Conservation (phyloP, 30 jellyfish, hydroid and myxozoan genomes). For the Aurelia sp. region DNA sequence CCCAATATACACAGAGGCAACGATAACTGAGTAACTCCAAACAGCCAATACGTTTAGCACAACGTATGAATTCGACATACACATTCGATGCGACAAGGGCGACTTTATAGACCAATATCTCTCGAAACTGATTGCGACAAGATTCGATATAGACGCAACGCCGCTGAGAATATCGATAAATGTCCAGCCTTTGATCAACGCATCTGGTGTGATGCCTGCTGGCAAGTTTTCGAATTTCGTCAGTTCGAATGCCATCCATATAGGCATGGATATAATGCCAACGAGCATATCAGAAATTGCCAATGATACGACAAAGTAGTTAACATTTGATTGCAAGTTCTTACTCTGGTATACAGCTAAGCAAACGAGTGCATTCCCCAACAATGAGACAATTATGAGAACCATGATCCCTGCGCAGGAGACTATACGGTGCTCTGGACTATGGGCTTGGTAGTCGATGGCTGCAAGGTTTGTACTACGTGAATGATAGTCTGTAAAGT, state of each 20-base stretch:
- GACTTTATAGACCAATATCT: conserved; percentile 91
- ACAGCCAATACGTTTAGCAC: conserved; percentile 49
- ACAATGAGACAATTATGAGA: conserved; percentile 70
- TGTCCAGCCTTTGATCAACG: conserved; percentile 68
- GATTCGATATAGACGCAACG: conserved; percentile 89
- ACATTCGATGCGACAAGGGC: conserved; percentile 92
- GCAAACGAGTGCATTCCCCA: conserved; percentile 93
- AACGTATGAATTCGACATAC: conserved; percentile 68
- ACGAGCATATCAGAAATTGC: conserved; percentile 86
- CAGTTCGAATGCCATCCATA: conserved; percentile 79
- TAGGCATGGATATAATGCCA: conserved; percentile 90
- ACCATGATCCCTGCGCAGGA: conserved; percentile 80
- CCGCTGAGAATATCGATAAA: conserved; percentile 89
- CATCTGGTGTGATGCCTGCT: conserved; percentile 8
- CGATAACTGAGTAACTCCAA: conserved; percentile 80
- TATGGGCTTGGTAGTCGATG: conserved; percentile 54
- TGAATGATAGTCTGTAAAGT: neutral
- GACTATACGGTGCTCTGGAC: conserved; percentile 67
- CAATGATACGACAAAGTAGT: conserved; percentile 83
- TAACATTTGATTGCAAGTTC: conserved; percentile 71
- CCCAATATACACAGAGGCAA: conserved; percentile 57
- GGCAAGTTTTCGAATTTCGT: conserved; percentile 79
- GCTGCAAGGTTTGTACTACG: conserved; percentile 13
- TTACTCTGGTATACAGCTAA: conserved; percentile 86
- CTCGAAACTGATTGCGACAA: conserved; percentile 92